Base-by-base conservation (phyloP, 2,888 invertebrate genomes). In the Eurytoma californica region DNA sequence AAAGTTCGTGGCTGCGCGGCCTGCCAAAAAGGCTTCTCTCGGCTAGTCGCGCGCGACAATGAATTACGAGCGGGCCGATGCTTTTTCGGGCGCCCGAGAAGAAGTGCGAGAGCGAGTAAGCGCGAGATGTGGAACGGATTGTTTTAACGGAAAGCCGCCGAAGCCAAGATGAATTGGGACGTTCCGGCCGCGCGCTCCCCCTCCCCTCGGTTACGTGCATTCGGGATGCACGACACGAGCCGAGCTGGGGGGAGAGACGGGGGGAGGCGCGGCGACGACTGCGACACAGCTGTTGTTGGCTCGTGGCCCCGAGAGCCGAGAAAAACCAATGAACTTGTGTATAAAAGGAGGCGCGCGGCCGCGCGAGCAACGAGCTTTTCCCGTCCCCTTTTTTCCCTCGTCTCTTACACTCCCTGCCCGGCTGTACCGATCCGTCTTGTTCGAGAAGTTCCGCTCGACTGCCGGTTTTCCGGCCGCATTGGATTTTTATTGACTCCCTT, bases 91-190 rank as follows among this genome's bases (percentile, higher is more conserved):
- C 53, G 16, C 30, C 24, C n/a, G 13, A 30, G 16, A 47, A 47
- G 18, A 39, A 39, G 69, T 39, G 18, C 3, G 28, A 53, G 39
- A 39, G 14, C 7, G 49, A 67, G 55, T 20, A 20, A 51, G 16
- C 5, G 49, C n/a, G 63, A 9, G 58, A 66, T 68, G 73, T 73
- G 28, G 69, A 66, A 69, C 80, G 70, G 66, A 77, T 70, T 74
- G 73, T 77, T 77, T 74, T 67, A 70, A 67, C 67, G 70, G 60
- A 75, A 75, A 79, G 72, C 60, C 65, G 70, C 74, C 63, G 67
- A 63, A 80, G 72, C 76, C 70, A 75, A 78, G 78, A 78, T 72
- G 80, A 75, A 75, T 75, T 65, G 72, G 68, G 68, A 68, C 77
- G 75, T 77, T 77, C 55, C 65, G 61, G 65, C 65, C 53, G 53